Evolutionary conservation across 2,113 vertebrate genomes (phyloP), one percentile per base, ranked within the genome.

Genomic region (Odocoileus hemionus): DNA sequence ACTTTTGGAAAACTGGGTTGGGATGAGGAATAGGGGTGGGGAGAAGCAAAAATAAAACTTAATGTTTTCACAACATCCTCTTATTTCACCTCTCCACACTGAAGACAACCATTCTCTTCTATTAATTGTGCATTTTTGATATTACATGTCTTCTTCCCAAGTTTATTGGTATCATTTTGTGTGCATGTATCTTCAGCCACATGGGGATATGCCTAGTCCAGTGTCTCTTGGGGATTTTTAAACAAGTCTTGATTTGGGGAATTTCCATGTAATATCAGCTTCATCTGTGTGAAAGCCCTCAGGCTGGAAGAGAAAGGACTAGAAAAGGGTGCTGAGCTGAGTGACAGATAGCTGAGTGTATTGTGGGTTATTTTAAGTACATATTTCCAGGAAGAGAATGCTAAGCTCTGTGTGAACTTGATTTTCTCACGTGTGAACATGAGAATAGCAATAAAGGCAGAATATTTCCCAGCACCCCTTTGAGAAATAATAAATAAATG

Each of bases 401-500:
- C 64, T 82, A 97, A 83, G 83, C 91, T 89, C 82, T 19, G 13
- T 78, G 85, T 70, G 88, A 98, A 93, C 88, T 85, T 3, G 16
- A 78, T 92, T 97, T 93, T 97, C 94, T 97, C 97, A 89, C 78
- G 89, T 86, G 91, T 89, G 74, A 97, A 78, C 93, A 55, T 84
- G 78, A 98, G 96, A 96, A 91, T 36, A 50, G 39, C 91, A 97
- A 17, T 70, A 86, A 97, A 92, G 55, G 14, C 50, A 70, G 13
- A 52, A 58, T 84, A 74, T 91, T 97, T 93, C 93, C 97, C 33
- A 83, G n/a, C 39, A 95, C 87, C 80, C 89, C 78, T 94, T 84
- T 95, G 87, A 98, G 85, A 70, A 97, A 97, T 95, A 97, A 97
- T 97, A 98, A 97, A 96, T 98, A 97, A 97, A 96, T 80, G 78